Evolutionary conservation across 2,888 invertebrate species (phyloP), one percentile per base, ranked within the genome.

Genomic region (Cenopis cana): DNA sequence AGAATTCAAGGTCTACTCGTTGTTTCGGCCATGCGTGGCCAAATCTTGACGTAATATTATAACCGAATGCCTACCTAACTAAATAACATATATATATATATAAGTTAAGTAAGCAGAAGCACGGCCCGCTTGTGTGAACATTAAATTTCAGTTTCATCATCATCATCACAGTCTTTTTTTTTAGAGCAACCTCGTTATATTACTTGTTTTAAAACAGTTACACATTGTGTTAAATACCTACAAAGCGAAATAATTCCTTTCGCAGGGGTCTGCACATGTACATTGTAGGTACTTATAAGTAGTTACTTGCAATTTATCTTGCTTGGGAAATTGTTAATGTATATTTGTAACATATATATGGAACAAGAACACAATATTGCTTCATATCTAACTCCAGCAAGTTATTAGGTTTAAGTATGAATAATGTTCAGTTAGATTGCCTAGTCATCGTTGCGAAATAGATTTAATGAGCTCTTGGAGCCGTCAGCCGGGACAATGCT

Each of bases 41-140:
- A 72, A 76, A 71, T 56, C 36, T 76, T 79, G 76, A 73, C 75
- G 78, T 75, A 75, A 76, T 74, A 65, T 72, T 69, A 65, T 62
- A 68, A 56, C 55, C 61, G 55, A 66, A 61, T 67, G 65, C 41
- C 59, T 36, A 36, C 52, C 59, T 54, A 46, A 65, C 38, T 52
- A 17, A 52, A 50, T 69, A 57, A 69, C 57, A 59, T 50, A 41
- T 24, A 57, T 24, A 24, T 24, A 24, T 24, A 62, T 49, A 62
- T 11, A 17, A 55, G 14, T 41, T n/a, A n/a, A n/a, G n/a, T n/a
- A n/a, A n/a, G n/a, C n/a, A n/a, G n/a, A n/a, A n/a, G n/a, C n/a
- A n/a, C 29, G 17, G 38, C 20, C 17, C 14, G 50, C 57, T 29
- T 38, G 55, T 57, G 64, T 64, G 50, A 64, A 52, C 38, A 65